Base-by-base conservation (phyloP, 2,888 invertebrate species). In the Drosophila mayaguana region DNA sequence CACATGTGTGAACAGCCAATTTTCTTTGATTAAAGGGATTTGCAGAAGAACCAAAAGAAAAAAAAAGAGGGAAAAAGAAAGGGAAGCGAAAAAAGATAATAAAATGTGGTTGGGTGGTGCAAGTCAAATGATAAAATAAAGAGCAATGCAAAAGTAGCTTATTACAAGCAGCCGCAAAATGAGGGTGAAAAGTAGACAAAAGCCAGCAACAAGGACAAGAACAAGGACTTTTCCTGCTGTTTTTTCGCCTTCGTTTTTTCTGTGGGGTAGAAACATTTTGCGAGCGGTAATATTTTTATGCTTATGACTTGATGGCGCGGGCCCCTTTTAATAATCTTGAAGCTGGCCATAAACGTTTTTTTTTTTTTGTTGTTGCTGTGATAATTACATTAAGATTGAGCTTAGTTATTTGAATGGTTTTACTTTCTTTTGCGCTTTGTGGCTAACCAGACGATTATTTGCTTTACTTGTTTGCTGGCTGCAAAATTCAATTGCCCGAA, bases 341-440 rank as follows among this genome's bases (percentile, higher is more conserved):
- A 82, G 85, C 78, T 79, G 84, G 43, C 76, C 69, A 53, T 53
- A 53, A 53, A 36, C 20, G 38, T 38, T 36, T 22, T 36, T 34
- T 20, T 36, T 14, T 6, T 7, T 16, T 16, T 5, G 5, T 36
- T 4, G 14, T 14, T 14, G 16, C 2, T 16, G 77, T 80, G 73
- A 80, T 90, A 90, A 90, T 90, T 90, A 82, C 89, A 83, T 86
- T 73, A 66, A 88, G 86, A 83, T 88, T 81, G 68, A 73, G 76
- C 78, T 72, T 56, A 69, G 70, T 57, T 62, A 43, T 50, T 57
- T 66, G 46, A 22, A 25, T 42, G 51, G 42, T 36, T 36, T 36
- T 36, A 36, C 25, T 42, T 18, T 18, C 20, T 20, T 20, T 56
- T 28, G 8, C 22, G 45, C 45, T 45, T 12, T 75, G 68, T 63